These are phyloP conservation scores for Nycticryphes semicollaris DNA, from an alignment of 2,113 vertebrate species.

Conservation along the genomic window DNA sequence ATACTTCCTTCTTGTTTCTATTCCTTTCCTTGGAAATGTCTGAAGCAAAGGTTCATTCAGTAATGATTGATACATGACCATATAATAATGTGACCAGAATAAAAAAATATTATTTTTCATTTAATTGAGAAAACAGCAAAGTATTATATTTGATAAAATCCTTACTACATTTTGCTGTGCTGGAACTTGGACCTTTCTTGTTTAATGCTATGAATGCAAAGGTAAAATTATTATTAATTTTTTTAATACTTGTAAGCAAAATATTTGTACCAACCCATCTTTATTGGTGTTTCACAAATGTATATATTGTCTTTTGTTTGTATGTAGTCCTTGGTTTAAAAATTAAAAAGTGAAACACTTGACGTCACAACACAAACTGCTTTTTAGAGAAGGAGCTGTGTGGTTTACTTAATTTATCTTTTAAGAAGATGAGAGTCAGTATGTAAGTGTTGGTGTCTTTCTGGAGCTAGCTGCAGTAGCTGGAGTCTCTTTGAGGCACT, in stretches of 20 bases:
- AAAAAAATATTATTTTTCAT: background rate
- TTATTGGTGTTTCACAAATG: no score
- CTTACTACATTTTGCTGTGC: background rate
- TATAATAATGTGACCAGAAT: background rate
- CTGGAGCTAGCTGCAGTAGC: background rate
- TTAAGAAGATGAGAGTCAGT: background rate
- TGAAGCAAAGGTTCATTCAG: background rate
- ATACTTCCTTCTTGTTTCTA: background rate
- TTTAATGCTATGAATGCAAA: background rate
- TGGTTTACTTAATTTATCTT: background rate
- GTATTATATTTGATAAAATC: background rate
- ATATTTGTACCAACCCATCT: background rate
- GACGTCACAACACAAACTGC: background rate
- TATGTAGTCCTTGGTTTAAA: background rate
- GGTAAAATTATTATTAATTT: no score
- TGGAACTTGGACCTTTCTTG: background rate
- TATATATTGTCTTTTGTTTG: background rate
- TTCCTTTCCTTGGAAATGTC: background rate
- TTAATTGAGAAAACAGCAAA: background rate
- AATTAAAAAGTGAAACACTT: background rate
- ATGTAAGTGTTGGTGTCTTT: background rate
- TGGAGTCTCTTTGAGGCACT: background rate
- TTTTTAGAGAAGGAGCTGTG: background rate
- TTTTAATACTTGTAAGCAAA: background rate
- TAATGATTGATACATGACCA: background rate